Conservation (phyloP, 2,797 vertebrate species). For the Eulemur albifrons region DNA sequence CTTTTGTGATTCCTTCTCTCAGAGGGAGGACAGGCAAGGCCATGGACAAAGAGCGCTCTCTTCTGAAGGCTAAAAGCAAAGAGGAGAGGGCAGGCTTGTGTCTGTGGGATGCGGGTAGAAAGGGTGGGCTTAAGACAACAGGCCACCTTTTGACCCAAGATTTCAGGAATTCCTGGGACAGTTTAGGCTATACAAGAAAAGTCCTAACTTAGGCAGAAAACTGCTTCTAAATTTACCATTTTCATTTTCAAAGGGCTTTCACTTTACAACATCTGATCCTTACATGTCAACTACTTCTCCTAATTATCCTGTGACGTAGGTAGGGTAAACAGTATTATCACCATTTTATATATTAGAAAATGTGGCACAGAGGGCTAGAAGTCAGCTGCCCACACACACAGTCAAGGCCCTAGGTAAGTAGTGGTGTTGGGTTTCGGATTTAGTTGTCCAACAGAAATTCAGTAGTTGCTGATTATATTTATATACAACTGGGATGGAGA, state of each 20-base stretch:
- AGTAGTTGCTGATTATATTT: not conserved
- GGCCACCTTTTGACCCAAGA: not conserved
- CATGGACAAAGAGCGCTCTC: not conserved
- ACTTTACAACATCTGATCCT: not conserved
- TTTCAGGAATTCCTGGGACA: not conserved
- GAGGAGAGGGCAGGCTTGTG: not conserved
- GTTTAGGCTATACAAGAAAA: not conserved
- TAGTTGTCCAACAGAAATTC: not conserved
- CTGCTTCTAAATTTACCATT: not conserved
- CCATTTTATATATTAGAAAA: not conserved
- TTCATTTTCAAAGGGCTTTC: constrained; percentile 38
- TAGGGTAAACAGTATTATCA: not conserved
- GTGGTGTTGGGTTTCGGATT: not conserved
- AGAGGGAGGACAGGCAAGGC: not conserved
- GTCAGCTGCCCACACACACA: not conserved
- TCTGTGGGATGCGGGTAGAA: not conserved
- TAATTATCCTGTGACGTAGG: not conserved
- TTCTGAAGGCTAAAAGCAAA: not conserved
- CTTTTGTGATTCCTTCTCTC: not conserved
- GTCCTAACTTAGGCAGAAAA: not conserved
- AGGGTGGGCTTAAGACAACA: not conserved
- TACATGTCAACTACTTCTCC: not conserved
- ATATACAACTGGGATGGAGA: not conserved
- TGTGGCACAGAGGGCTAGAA: not conserved
- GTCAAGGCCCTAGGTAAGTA: not conserved